Conservation (phyloP, 1,140 invertebrate genomes). For the Phortica variegata region DNA sequence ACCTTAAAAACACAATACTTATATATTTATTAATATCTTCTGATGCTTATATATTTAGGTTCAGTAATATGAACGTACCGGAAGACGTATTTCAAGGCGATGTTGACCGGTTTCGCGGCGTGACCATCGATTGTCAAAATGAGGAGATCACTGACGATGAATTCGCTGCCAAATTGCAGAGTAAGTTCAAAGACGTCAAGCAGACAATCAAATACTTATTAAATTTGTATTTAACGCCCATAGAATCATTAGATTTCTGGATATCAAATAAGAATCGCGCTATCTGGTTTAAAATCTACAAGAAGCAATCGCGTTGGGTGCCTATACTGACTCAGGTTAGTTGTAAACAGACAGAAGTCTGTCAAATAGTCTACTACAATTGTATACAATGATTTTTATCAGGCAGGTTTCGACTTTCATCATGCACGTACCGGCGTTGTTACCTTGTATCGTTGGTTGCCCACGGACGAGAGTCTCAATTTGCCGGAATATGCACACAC, state of each 20-base stretch:
- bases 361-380: constrained; percentile 1
- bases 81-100: constrained; percentile 60
- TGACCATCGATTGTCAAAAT: constrained; percentile 66
- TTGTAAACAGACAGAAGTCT: not conserved
- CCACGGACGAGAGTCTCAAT: constrained; percentile 64
- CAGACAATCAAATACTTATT: constrained; percentile 21
- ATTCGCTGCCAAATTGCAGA: constrained; percentile 63
- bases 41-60: constrained; percentile 11
- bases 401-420: constrained; percentile 84
- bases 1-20: not conserved
- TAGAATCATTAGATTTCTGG: constrained; percentile 77
- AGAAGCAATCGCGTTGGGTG: constrained; percentile 72
- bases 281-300: constrained; percentile 80
- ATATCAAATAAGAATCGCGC: constrained; percentile 65
- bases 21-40: not conserved
- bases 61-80: constrained; percentile 30
- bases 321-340: constrained; percentile 72
- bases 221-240: constrained; percentile 35
- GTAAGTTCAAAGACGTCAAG: constrained; percentile 52
- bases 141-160: constrained; percentile 54
- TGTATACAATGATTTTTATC: constrained; percentile 44
- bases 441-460: constrained; percentile 80
- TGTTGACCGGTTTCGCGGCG: constrained; percentile 68
- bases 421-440: constrained; percentile 78
- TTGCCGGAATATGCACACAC: constrained; percentile 83